These are phyloP conservation scores for Drosophila niveifrons DNA, from an alignment of 2,888 invertebrate species.

Conservation along the genomic window DNA sequence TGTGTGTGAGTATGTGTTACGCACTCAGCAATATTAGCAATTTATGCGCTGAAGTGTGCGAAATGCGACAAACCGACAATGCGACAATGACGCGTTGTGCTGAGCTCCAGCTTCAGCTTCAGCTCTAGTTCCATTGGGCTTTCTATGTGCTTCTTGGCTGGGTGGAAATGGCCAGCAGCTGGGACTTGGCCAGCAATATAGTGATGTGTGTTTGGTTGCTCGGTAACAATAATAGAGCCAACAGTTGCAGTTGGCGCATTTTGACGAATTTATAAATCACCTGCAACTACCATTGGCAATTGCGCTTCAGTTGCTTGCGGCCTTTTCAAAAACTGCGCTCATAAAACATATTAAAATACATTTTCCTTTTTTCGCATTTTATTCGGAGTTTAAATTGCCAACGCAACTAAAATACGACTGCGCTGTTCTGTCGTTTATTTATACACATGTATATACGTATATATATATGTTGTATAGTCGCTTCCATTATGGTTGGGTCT, in stretches of 20 bases:
- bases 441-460: conserved; percentile 1
- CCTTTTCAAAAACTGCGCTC: conserved; percentile 33
- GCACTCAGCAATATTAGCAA: conserved; percentile 76
- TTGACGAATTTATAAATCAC: conserved; percentile 71
- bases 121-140: not conserved
- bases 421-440: conserved; percentile 21
- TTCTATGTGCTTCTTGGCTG: conserved; percentile 1
- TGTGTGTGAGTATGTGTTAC: conserved; percentile 27
- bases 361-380: conserved; percentile 31
- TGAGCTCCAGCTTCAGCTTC: conserved; percentile 15
- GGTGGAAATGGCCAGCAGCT: conserved; percentile 13
- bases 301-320: conserved; percentile 38
- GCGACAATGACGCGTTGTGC: conserved; percentile 14
- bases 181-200: conserved; percentile 20
- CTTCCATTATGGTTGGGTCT: conserved; percentile 46
- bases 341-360: conserved; percentile 69
- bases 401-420: not conserved
- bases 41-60: conserved; percentile 73
- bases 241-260: conserved; percentile 42
- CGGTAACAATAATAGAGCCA: conserved; percentile 42
- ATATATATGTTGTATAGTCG: conserved; percentile 14
- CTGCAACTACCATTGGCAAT: conserved; percentile 50
- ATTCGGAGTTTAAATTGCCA: conserved; percentile 21
- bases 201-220: conserved; percentile 4
- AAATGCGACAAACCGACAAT: conserved; percentile 36